A percentile compares a stretch with the other conserved stretches of the same genome.
Evolutionary conservation across 2,888 invertebrate genomes (phyloP).

Genomic region (Drosophila rellima): DNA sequence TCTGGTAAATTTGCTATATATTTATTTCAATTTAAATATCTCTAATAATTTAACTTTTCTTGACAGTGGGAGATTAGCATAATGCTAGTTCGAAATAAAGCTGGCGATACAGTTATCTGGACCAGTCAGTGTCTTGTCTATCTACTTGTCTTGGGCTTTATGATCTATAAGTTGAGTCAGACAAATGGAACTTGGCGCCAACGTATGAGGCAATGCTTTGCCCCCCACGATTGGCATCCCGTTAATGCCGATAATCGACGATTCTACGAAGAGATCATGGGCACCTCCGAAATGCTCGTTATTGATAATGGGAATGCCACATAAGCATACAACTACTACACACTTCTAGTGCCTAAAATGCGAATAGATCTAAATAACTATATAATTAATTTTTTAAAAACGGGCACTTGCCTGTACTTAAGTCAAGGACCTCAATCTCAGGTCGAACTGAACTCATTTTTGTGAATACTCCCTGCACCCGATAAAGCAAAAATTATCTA

Average conservation of each 20-base stretch:
- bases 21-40: background rate
- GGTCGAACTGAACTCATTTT: constrained; percentile 68
- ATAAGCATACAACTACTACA: constrained; percentile 25
- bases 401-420: constrained; percentile 50
- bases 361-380: constrained; percentile 15
- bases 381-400: constrained; percentile 3
- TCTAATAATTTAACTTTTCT: background rate
- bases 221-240: constrained; percentile 85
- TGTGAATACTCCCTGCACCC: constrained; percentile 31
- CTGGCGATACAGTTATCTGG: constrained; percentile 58
- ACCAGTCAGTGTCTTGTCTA: constrained; percentile 73
- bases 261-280: constrained; percentile 84
- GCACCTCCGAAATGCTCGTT: constrained; percentile 83
- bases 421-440: constrained; percentile 36
- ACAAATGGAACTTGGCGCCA: constrained; percentile 78
- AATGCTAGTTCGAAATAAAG: constrained; percentile 41
- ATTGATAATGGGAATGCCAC: constrained; percentile 59
- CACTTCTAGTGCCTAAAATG: constrained; percentile 64
- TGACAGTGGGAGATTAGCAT: constrained; percentile 42
- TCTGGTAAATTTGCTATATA: constrained; percentile 65
- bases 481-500: constrained; percentile 8
- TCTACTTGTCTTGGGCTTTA: constrained; percentile 76
- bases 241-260: constrained; percentile 83
- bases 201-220: constrained; percentile 82
- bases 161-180: constrained; percentile 75